A percentile compares a stretch with the other conserved stretches of the same genome.
phyloP scores from a whole-genome alignment of 2,113 vertebrate species.

The Numida meleagris region DNA sequence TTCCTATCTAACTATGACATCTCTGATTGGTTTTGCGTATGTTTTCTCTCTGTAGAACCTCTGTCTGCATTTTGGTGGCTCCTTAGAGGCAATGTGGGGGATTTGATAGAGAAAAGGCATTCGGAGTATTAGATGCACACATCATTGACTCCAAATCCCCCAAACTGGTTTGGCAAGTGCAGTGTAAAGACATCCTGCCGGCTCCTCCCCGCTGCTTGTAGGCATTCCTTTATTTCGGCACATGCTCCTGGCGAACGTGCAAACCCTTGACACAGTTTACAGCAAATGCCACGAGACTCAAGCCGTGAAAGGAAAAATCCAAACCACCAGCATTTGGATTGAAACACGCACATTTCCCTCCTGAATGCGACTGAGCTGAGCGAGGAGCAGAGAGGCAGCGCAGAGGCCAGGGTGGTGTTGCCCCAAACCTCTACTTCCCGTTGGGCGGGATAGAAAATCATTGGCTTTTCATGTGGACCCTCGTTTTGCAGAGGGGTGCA shows the following conservation, averaged over 20 bases:
- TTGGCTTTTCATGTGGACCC: fast-evolving
- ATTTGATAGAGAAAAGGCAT: fast-evolving
- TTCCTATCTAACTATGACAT: neutral
- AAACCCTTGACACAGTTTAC: neutral
- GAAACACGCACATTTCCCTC: neutral
- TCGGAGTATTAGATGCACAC: fast-evolving
- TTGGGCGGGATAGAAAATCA: fast-evolving
- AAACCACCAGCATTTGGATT: neutral
- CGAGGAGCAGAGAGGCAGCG: fast-evolving
- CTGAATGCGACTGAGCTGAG: fast-evolving
- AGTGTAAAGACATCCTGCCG: neutral
- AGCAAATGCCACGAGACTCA: neutral
- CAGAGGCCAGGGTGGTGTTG: neutral
- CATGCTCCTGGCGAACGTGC: neutral
- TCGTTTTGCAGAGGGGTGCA: fast-evolving
- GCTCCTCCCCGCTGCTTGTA: neutral
- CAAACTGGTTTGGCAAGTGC: neutral
- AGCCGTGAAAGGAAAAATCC: neutral
- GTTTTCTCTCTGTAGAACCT: neutral
- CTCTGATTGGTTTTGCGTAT: neutral
- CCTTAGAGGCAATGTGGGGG: fast-evolving
- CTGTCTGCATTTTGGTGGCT: fast-evolving
- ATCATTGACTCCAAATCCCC: neutral
- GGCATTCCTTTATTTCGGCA: neutral
- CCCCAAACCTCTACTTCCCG: neutral